A percentile compares a stretch with the other conserved stretches of the same genome.
Conservation (phyloP, 2,888 invertebrate species). For the Synergus laeviventris region DNA sequence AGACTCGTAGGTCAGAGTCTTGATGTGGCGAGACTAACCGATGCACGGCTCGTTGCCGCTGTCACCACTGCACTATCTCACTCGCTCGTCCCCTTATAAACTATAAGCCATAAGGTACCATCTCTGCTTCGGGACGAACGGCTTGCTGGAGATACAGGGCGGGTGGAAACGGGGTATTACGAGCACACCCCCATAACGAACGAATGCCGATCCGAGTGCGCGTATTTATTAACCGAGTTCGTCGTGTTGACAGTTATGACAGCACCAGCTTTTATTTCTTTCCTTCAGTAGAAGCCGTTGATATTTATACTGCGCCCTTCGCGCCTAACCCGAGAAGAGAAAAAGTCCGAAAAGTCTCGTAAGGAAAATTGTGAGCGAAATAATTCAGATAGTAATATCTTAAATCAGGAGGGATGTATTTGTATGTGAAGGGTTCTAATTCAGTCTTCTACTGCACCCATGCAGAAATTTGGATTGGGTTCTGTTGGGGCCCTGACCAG, state of each 20-base stretch:
- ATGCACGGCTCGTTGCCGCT: constrained; percentile 74
- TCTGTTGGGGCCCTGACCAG: too few relatives aligned
- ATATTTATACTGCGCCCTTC: constrained; percentile 52
- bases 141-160: constrained; percentile 16
- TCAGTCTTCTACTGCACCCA: too few relatives aligned
- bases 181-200: constrained; percentile 44
- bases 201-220: constrained; percentile 41
- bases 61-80: constrained; percentile 71
- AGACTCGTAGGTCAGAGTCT: constrained; percentile 67
- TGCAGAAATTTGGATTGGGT: too few relatives aligned
- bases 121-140: constrained; percentile 26
- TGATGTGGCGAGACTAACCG: constrained; percentile 75
- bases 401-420: background rate
- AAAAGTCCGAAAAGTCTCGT: constrained; percentile 1
- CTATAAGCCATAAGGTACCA: constrained; percentile 21
- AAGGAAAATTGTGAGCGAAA: constrained; percentile 44
- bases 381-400: background rate
- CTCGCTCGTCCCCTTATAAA: constrained; percentile 54
- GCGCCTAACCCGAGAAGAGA: constrained; percentile 38
- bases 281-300: constrained; percentile 49
- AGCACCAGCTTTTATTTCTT: constrained; percentile 60
- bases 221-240: constrained; percentile 64
- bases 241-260: constrained; percentile 69
- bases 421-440: too few relatives aligned
- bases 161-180: constrained; percentile 30